These are phyloP conservation scores for Drepana falcataria DNA, from an alignment of 2,888 invertebrate genomes.

Conservation along the genomic window DNA sequence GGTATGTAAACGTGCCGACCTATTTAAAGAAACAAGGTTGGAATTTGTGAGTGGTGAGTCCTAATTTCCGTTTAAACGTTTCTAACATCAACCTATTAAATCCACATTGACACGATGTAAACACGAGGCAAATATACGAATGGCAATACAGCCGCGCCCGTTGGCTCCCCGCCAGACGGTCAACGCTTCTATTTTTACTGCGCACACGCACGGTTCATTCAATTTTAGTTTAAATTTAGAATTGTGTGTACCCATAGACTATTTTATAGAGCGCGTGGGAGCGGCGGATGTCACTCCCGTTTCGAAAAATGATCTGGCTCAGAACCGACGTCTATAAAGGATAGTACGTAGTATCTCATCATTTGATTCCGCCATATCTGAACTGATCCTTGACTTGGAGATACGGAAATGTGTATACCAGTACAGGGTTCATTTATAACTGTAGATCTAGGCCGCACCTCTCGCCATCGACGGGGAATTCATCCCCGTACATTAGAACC, in stretches of 20 bases:
- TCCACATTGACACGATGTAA: constrained; percentile 10
- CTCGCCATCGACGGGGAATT: too few species aligned
- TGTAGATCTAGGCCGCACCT: too few species aligned
- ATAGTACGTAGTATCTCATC: constrained; percentile 3
- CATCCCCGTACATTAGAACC: too few species aligned
- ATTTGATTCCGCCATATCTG: background rate
- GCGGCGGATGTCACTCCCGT: constrained; percentile 30
- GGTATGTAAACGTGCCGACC: background rate
- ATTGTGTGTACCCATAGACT: constrained; percentile 33
- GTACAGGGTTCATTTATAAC: too few species aligned
- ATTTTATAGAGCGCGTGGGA: constrained; percentile 31
- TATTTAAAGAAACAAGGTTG: constrained; percentile 8
- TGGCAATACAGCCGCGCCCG: constrained; percentile 5
- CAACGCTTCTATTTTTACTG: constrained; percentile 44
- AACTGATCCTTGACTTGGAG: too few species aligned
- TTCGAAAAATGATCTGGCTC: constrained; percentile 12
- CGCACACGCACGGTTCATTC: constrained; percentile 69
- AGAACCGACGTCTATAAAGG: constrained; percentile 8
- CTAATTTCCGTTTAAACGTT: background rate
- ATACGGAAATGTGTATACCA: too few species aligned
- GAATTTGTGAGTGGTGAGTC: constrained; percentile 2
- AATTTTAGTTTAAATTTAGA: constrained; percentile 58
- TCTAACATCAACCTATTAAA: background rate
- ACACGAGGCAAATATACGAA: constrained; percentile 8
- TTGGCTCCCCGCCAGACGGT: constrained; percentile 43